Percentiles rank a stretch among this genome's conserved stretches.
Conservation (phyloP, 2,888 invertebrate genomes). For the Brachypterus glaber region DNA sequence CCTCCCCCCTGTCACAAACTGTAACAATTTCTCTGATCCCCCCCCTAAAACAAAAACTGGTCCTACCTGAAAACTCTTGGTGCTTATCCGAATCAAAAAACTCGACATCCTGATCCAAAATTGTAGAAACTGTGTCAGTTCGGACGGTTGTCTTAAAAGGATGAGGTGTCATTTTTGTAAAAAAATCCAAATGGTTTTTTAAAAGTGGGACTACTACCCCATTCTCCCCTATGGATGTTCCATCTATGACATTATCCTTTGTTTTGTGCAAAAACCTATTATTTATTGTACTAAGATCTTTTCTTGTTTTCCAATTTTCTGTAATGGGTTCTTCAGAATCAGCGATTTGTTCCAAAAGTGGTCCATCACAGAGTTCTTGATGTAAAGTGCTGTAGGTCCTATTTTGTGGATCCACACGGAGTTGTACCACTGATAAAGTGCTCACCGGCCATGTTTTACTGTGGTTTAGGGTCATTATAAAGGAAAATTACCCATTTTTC, state of each 20-base stretch:
- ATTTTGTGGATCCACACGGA: constrained; percentile 37
- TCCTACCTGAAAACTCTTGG: background rate
- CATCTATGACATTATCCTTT: background rate
- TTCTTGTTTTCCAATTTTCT: no score
- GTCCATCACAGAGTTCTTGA: background rate
- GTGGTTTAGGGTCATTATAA: constrained; percentile 37
- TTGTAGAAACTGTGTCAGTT: constrained; percentile 37
- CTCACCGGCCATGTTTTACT: constrained; percentile 42
- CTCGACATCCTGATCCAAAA: constrained; percentile 33
- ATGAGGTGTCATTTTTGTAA: constrained; percentile 30
- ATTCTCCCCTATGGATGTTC: no score
- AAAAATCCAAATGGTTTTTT: constrained; percentile 31
- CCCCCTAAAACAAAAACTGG: no score
- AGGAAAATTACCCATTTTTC: constrained; percentile 11
- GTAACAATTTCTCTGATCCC: no score
- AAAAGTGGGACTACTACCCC: constrained; percentile 28
- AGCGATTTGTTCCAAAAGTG: background rate
- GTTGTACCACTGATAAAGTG: constrained; percentile 39
- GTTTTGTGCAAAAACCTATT: no score
- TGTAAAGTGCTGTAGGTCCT: constrained; percentile 33
- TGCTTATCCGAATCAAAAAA: constrained; percentile 26
- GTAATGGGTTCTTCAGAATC: background rate
- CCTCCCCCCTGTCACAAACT: no score
- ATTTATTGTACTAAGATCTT: no score
- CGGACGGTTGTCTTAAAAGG: constrained; percentile 27